These are phyloP conservation scores for Trachelus iudaicus DNA, from an alignment of 2,888 invertebrate species.

Conservation along the genomic window DNA sequence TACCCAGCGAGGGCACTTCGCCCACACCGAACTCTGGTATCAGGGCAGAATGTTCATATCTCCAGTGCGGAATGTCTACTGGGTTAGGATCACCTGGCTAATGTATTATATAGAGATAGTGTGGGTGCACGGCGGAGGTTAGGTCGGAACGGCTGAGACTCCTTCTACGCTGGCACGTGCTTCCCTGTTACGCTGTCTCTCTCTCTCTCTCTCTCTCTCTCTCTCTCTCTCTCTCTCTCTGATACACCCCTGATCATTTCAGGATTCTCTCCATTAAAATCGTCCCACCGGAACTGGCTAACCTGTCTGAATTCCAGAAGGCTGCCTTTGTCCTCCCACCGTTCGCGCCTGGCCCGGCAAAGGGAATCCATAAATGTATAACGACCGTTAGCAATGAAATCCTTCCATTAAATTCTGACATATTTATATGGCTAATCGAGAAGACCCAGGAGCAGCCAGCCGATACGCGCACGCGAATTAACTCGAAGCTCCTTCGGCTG, in stretches of 20 bases:
- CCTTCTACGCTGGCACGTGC: not conserved
- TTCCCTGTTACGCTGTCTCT: not conserved
- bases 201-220: not conserved
- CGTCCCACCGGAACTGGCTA: not conserved
- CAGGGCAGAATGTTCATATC: not conserved
- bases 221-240: not conserved
- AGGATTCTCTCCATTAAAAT: not conserved
- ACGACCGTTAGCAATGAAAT: not conserved
- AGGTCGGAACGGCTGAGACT: not conserved
- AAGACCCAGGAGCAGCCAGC: not conserved
- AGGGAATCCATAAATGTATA: not conserved
- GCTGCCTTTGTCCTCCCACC: not conserved
- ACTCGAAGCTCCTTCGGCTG: not conserved
- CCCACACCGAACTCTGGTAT: not conserved
- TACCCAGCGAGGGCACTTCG: not conserved
- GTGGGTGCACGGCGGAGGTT: not conserved
- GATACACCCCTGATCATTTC: not conserved
- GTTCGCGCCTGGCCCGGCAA: not conserved
- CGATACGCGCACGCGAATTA: not conserved
- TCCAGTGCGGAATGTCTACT: not conserved
- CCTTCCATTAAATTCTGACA: not conserved
- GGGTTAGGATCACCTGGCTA: not conserved
- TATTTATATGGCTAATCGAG: not conserved
- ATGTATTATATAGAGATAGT: not conserved
- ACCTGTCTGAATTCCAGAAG: not conserved